Percentiles rank a stretch among this genome's conserved stretches.
phyloP scores from a whole-genome alignment of 2,113 vertebrate genomes.

The Alces alces region DNA sequence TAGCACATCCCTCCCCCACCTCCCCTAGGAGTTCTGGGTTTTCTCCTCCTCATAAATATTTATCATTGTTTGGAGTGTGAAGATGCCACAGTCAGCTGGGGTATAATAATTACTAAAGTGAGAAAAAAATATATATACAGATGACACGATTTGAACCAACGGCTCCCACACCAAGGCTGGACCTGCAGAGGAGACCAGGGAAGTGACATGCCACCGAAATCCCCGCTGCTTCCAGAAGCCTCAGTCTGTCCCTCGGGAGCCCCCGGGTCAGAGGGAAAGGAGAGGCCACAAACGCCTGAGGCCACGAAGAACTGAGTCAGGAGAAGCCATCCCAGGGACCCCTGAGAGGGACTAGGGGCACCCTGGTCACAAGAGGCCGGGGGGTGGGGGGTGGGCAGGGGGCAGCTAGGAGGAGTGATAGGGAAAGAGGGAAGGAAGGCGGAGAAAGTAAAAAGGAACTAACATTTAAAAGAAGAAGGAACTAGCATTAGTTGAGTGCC shows the following conservation, averaged over 20 bases:
- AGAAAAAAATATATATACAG: conserved; percentile 6
- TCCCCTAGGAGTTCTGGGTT: not conserved
- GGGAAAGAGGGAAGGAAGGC: not conserved
- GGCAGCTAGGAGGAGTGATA: too few species aligned
- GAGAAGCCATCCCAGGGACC: not conserved
- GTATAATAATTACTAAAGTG: conserved; percentile 37
- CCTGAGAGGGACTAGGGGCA: not conserved
- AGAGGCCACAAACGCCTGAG: not conserved
- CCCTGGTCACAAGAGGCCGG: not conserved
- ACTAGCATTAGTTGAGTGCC: not conserved
- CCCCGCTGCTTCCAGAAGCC: not conserved
- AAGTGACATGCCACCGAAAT: not conserved
- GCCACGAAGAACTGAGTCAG: not conserved
- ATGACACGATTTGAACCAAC: conserved; percentile 7
- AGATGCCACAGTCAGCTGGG: conserved; percentile 26
- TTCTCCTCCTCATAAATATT: conserved; percentile 59
- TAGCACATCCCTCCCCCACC: not conserved
- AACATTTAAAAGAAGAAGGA: not conserved
- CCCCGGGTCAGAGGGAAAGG: not conserved
- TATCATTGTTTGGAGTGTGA: conserved; percentile 58
- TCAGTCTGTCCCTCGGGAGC: not conserved
- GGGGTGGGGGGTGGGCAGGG: too few species aligned
- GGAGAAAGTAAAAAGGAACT: not conserved
- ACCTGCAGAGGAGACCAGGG: not conserved
- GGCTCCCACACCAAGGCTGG: not conserved